These are phyloP conservation scores for Archilochus colubris DNA, from an alignment of 2,113 vertebrate genomes.

Conservation along the genomic window DNA sequence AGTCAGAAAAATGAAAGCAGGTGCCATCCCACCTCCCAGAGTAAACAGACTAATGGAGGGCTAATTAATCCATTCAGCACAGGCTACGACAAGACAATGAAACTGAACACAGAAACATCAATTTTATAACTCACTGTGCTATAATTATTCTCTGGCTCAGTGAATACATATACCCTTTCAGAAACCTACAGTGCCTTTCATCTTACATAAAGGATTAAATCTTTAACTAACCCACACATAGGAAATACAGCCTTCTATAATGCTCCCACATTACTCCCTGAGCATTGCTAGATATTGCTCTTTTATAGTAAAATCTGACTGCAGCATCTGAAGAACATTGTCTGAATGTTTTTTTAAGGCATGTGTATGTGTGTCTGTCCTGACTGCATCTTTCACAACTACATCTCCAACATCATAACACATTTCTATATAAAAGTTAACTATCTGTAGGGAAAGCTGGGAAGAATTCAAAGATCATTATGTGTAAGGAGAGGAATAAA, in stretches of 20 bases:
- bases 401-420: neutral
- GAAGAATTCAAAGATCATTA: neutral
- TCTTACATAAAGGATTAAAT: constrained; percentile 71
- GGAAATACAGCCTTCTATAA: constrained; percentile 58
- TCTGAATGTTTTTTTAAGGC: neutral
- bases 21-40: constrained; percentile 37
- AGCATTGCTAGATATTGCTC: neutral
- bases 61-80: constrained; percentile 77
- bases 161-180: constrained; percentile 54
- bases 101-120: constrained; percentile 68
- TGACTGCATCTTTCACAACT: neutral
- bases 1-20: constrained; percentile 53
- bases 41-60: constrained; percentile 64
- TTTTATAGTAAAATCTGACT: constrained; percentile 43
- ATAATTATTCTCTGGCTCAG: constrained; percentile 72
- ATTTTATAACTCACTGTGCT: constrained; percentile 71
- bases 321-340: neutral
- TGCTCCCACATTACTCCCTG: constrained; percentile 4
- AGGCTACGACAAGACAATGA: constrained; percentile 68
- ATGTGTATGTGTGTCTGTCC: neutral
- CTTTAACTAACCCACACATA: constrained; percentile 64
- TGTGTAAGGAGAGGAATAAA: neutral
- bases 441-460: neutral
- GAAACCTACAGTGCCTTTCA: constrained; percentile 67
- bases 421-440: neutral